Conservation (phyloP, 2,888 invertebrate genomes). For the Lithophane leautieri region DNA sequence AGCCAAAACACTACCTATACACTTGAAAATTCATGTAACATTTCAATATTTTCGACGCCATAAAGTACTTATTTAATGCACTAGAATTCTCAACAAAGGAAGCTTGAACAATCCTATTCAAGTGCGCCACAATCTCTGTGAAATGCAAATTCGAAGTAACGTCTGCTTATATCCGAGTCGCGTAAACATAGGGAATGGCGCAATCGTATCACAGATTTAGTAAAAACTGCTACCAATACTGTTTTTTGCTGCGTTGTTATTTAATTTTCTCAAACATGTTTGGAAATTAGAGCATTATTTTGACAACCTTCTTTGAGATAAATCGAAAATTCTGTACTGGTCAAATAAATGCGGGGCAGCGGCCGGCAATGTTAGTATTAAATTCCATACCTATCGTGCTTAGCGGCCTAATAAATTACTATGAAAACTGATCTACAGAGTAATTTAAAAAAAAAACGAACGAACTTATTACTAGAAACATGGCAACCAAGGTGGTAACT, state of each 20-base stretch:
- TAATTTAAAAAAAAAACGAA: too few relatives aligned
- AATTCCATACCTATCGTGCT: too few relatives aligned
- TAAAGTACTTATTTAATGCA: conserved; percentile 58
- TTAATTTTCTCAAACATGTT: neutral
- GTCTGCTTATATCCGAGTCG: conserved; percentile 58
- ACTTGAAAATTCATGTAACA: conserved; percentile 35
- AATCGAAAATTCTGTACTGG: too few relatives aligned
- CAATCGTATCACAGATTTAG: conserved; percentile 43
- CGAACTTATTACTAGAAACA: too few relatives aligned
- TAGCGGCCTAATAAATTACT: too few relatives aligned
- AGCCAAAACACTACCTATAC: conserved; percentile 13
- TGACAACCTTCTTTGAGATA: too few relatives aligned
- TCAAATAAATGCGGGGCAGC: too few relatives aligned
- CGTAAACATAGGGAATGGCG: conserved; percentile 46
- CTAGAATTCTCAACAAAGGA: conserved; percentile 51
- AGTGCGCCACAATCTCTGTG: conserved; percentile 59
- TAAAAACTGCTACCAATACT: conserved; percentile 36
- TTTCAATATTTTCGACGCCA: conserved; percentile 59
- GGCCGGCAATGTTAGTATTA: too few relatives aligned
- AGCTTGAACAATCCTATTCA: conserved; percentile 57
- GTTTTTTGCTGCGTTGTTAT: neutral
- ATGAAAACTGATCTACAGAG: too few relatives aligned
- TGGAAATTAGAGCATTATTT: too few relatives aligned
- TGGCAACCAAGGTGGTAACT: too few relatives aligned
- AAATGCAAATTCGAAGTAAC: conserved; percentile 65